Conservation (phyloP, 2,113 vertebrate species). For the Corvus hawaiiensis region DNA sequence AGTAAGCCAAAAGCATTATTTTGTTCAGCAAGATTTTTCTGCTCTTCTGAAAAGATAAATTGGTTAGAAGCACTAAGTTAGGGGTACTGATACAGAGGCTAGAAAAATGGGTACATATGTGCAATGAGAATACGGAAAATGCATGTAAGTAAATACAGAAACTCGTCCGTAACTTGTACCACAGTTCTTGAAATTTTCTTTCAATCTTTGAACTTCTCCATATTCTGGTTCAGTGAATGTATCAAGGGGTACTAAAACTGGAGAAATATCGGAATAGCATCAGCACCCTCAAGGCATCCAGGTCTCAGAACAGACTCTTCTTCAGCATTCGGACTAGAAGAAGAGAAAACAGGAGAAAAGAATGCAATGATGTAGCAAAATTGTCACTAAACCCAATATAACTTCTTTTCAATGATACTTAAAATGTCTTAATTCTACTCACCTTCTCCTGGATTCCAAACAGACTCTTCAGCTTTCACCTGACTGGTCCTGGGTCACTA, state of each 20-base stretch:
- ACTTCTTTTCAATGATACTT: neutral
- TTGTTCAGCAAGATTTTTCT: neutral
- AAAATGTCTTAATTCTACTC: neutral
- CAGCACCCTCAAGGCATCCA: conserved; percentile 2
- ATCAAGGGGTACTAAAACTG: neutral
- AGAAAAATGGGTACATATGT: neutral
- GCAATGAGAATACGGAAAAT: neutral
- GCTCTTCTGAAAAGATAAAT: neutral
- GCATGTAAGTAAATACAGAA: neutral
- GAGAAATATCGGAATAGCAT: neutral
- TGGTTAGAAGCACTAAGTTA: neutral
- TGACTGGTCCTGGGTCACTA: neutral
- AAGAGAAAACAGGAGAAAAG: conserved; percentile 30
- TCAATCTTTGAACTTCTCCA: neutral
- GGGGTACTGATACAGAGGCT: neutral
- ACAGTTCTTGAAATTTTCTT: neutral
- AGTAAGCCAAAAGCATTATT: neutral
- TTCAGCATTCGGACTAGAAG: conserved; percentile 10
- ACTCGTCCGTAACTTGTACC: neutral
- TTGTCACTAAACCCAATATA: neutral
- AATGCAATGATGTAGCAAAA: conserved; percentile 6
- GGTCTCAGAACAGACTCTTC: conserved; percentile 5
- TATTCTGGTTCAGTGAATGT: neutral
- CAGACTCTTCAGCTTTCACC: conserved; percentile 36
- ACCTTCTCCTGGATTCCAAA: conserved; percentile 8